Conservation (phyloP, 1,140 invertebrate genomes). For the Heliconius hermathena region DNA sequence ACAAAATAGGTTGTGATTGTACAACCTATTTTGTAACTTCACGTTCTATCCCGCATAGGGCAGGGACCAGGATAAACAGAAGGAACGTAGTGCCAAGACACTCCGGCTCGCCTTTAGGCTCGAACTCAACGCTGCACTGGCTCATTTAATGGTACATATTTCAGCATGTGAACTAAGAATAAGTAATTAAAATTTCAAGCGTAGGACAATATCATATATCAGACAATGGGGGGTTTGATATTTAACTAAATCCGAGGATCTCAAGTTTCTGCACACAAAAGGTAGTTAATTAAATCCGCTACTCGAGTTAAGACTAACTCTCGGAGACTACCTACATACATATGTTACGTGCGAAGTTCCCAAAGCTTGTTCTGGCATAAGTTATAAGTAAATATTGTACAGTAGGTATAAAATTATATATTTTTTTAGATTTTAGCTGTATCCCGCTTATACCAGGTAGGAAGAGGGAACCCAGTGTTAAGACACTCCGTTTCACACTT, state of each 20-base stretch:
- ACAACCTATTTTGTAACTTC: no score
- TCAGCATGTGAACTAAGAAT: neutral
- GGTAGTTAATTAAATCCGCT: conserved; percentile 41
- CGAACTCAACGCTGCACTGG: no score
- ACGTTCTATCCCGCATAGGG: no score
- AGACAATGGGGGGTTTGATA: conserved; percentile 33
- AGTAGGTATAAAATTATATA: neutral
- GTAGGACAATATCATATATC: conserved; percentile 33
- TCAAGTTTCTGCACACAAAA: conserved; percentile 34
- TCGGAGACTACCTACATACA: conserved; percentile 26
- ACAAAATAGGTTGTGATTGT: no score
- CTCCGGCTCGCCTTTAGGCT: no score
- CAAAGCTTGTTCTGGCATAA: neutral
- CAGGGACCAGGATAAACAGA: no score
- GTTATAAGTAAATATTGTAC: neutral
- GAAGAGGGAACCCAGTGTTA: no score
- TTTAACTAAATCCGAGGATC: conserved; percentile 32
- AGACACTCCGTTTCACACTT: no score
- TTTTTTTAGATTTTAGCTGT: no score
- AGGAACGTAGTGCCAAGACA: no score
- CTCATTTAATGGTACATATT: neutral
- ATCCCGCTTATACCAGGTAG: no score
- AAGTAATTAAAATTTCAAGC: conserved; percentile 16
- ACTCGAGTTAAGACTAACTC: conserved; percentile 20
- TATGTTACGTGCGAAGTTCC: conserved; percentile 16